Percentiles rank a stretch among this genome's conserved stretches.
Evolutionary conservation across 1,140 invertebrate genomes (phyloP).

Genomic region (Anagrus nilaparvatae): DNA sequence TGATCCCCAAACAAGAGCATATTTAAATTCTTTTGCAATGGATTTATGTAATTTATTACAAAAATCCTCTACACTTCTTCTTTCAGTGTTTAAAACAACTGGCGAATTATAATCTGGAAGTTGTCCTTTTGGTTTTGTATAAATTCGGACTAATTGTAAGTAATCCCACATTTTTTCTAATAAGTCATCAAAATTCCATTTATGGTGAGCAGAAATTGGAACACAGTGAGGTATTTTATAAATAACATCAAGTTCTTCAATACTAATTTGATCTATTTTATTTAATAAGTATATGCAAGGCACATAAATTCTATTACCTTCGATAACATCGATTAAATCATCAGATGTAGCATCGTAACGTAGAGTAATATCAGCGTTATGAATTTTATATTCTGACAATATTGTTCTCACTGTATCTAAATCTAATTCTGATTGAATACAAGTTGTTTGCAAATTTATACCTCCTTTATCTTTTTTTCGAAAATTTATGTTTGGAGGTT

Average conservation of each 20-base stretch:
- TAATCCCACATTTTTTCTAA: conserved; percentile 99
- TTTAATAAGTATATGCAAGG: conserved; percentile 98
- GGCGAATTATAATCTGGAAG: conserved; percentile 95
- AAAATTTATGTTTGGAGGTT: conserved; percentile 94
- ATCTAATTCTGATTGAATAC: conserved; percentile 89
- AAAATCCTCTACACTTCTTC: conserved; percentile 89
- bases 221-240: conserved; percentile 99
- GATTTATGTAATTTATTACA: conserved; percentile 97
- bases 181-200: conserved; percentile 99
- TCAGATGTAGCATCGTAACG: conserved; percentile 94
- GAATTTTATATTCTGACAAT: conserved; percentile 94
- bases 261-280: conserved; percentile 95
- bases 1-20: conserved; percentile 98
- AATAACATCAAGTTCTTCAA: conserved; percentile 95
- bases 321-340: conserved; percentile 97
- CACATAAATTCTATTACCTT: conserved; percentile 96
- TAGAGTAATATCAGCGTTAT: conserved; percentile 94
- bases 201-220: conserved; percentile 98
- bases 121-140: conserved; percentile 99
- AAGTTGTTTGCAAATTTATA: conserved; percentile 82
- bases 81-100: conserved; percentile 85
- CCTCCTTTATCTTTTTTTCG: conserved; percentile 94
- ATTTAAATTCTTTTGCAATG: conserved; percentile 99
- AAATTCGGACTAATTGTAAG: conserved; percentile 87
- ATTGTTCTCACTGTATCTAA: conserved; percentile 92